phyloP scores from a whole-genome alignment of 2,797 vertebrate species.

The Crocodylus rhombifer region DNA sequence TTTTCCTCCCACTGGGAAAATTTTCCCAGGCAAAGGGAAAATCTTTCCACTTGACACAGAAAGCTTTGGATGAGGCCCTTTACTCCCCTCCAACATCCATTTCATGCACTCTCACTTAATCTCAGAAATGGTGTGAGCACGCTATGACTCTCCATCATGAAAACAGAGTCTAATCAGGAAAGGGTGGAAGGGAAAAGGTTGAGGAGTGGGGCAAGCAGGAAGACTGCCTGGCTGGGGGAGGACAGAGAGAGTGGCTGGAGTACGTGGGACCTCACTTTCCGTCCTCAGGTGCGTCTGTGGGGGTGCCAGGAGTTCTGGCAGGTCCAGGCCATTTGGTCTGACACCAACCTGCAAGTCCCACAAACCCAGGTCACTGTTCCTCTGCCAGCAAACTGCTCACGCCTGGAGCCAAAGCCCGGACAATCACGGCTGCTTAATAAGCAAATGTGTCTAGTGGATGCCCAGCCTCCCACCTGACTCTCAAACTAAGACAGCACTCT shows the following conservation, averaged over 20 bases:
- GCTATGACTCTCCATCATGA: background rate
- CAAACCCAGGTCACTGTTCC: too few relatives aligned
- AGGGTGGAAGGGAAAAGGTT: background rate
- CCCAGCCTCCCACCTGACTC: background rate
- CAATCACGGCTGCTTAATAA: background rate
- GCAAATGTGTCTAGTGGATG: background rate
- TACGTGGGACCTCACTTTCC: accelerated
- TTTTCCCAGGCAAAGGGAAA: background rate
- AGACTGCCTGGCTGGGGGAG: accelerated
- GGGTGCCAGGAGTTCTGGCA: background rate
- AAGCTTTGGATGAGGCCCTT: background rate
- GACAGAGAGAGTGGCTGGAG: accelerated
- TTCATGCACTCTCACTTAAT: accelerated
- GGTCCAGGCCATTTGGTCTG: accelerated
- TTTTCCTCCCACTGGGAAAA: too few relatives aligned
- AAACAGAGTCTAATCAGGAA: background rate
- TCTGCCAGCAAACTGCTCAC: background rate
- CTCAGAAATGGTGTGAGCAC: background rate
- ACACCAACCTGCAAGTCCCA: background rate
- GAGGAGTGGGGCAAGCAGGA: accelerated
- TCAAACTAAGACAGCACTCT: background rate
- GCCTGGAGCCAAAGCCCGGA: background rate
- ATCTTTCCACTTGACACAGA: background rate
- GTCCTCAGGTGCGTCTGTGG: background rate
- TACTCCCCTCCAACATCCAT: background rate